A percentile compares a stretch with the other conserved stretches of the same genome.
Conservation (phyloP, 1,140 invertebrate genomes). For the Dufourea novaeangliae region DNA sequence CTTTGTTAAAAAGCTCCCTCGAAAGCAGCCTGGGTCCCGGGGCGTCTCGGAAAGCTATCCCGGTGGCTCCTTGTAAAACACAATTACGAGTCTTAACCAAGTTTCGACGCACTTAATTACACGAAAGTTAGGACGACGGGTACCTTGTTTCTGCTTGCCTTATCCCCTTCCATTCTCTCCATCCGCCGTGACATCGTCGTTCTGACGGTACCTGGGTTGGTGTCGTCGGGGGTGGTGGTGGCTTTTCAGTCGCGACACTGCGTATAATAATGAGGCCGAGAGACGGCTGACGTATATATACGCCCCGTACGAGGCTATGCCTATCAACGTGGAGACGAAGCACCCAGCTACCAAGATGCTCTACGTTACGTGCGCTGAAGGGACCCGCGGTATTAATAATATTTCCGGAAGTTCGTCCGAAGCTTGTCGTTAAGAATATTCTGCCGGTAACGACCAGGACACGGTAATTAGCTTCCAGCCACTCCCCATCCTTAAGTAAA, state of each 20-base stretch:
- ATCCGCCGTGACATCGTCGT: slow-evolving; percentile 39
- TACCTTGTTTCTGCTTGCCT: slow-evolving; percentile 5
- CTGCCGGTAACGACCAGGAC: neutral
- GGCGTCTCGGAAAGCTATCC: slow-evolving; percentile 28
- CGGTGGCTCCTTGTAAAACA: slow-evolving; percentile 64
- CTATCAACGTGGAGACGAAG: slow-evolving; percentile 34
- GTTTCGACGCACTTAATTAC: slow-evolving; percentile 73
- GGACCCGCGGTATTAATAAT: slow-evolving; percentile 20
- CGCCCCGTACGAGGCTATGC: slow-evolving; percentile 12
- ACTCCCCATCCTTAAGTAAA: too few relatives aligned
- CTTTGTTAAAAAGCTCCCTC: slow-evolving; percentile 17
- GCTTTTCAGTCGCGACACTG: slow-evolving; percentile 39
- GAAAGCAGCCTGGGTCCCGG: neutral
- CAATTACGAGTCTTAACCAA: slow-evolving; percentile 71
- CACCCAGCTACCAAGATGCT: too few relatives aligned
- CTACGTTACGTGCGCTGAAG: too few relatives aligned
- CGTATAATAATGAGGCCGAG: slow-evolving; percentile 45
- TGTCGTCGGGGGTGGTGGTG: neutral
- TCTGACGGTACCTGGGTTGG: neutral
- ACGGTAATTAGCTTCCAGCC: slow-evolving; percentile 24
- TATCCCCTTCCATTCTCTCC: slow-evolving; percentile 11
- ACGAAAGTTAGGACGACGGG: slow-evolving; percentile 56
- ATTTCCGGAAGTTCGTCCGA: slow-evolving; percentile 35
- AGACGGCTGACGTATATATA: slow-evolving; percentile 24
- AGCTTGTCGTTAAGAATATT: slow-evolving; percentile 1